Evolutionary conservation across 1,140 invertebrate genomes (phyloP).

Genomic region (Euwallacea similis): DNA sequence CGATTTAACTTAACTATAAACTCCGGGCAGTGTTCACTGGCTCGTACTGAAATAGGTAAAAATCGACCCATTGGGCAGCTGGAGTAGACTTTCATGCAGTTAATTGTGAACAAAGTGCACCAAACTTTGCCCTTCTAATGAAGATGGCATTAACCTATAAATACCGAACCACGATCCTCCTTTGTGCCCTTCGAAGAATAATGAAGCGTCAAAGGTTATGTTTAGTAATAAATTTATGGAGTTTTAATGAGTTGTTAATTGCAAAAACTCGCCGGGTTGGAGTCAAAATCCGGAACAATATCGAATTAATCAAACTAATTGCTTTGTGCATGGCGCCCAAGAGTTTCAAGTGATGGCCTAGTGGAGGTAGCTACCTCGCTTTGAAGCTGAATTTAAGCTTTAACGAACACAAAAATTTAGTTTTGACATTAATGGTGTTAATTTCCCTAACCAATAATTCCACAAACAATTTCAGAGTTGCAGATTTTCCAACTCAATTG

Average conservation of each 20-base stretch:
- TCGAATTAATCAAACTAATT: constrained; percentile 42
- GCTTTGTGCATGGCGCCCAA: constrained; percentile 29
- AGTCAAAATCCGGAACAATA: constrained; percentile 38
- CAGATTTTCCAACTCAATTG: too few species aligned
- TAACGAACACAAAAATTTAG: too few species aligned
- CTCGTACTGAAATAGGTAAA: too few species aligned
- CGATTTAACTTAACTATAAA: constrained; percentile 34
- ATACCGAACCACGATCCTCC: constrained; percentile 2
- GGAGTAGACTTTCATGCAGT: too few species aligned
- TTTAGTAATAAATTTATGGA: constrained; percentile 36
- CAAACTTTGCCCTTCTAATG: too few species aligned
- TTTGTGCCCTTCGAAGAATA: constrained; percentile 13
- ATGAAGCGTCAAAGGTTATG: constrained; percentile 37
- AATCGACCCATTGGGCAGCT: too few species aligned
- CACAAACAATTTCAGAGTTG: too few species aligned
- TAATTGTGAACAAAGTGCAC: too few species aligned
- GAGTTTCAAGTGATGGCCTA: constrained; percentile 31
- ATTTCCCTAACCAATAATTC: too few species aligned
- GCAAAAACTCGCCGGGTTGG: constrained; percentile 33
- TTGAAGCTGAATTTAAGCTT: neutral
- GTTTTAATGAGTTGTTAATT: constrained; percentile 38
- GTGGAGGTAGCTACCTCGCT: neutral
- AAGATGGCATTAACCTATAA: constrained; percentile 23
- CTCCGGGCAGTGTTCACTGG: neutral
- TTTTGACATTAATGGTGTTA: too few species aligned